A percentile compares a stretch with the other conserved stretches of the same genome.
These are phyloP conservation scores for Nomada fabriciana DNA, from an alignment of 2,888 invertebrate genomes.

Conservation along the genomic window DNA sequence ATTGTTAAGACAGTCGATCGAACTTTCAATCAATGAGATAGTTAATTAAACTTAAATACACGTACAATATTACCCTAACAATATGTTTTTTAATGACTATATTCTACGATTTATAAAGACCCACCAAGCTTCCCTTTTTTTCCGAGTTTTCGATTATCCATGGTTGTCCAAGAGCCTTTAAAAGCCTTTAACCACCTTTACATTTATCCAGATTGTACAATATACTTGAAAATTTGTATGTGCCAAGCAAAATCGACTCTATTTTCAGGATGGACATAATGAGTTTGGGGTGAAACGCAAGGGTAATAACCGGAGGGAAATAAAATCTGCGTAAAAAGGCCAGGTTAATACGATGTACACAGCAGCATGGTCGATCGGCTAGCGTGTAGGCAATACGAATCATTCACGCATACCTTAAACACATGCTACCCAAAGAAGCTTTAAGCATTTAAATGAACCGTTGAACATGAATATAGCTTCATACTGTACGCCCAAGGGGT, in stretches of 20 bases:
- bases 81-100: too few species aligned
- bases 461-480: conserved; percentile 24
- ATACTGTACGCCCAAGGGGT: neutral
- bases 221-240: conserved; percentile 43
- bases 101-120: too few species aligned
- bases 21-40: too few species aligned
- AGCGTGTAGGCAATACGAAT: conserved; percentile 45
- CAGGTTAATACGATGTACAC: conserved; percentile 53
- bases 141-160: too few species aligned
- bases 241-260: conserved; percentile 22
- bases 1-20: too few species aligned
- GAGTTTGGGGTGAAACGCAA: conserved; percentile 22
- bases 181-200: too few species aligned
- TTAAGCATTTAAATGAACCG: conserved; percentile 35
- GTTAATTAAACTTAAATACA: too few species aligned
- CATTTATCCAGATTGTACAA: conserved; percentile 7
- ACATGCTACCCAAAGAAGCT: conserved; percentile 1
- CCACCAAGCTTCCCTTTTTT: too few species aligned
- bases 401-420: conserved; percentile 8
- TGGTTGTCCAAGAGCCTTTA: too few species aligned
- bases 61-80: too few species aligned
- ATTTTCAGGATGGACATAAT: conserved; percentile 24
- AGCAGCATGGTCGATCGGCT: conserved; percentile 54
- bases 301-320: conserved; percentile 47
- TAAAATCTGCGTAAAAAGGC: conserved; percentile 60